Percentiles rank a stretch among this genome's conserved stretches.
Evolutionary conservation across 1,140 invertebrate genomes (phyloP).

Genomic region (Hesperophylax magnus): DNA sequence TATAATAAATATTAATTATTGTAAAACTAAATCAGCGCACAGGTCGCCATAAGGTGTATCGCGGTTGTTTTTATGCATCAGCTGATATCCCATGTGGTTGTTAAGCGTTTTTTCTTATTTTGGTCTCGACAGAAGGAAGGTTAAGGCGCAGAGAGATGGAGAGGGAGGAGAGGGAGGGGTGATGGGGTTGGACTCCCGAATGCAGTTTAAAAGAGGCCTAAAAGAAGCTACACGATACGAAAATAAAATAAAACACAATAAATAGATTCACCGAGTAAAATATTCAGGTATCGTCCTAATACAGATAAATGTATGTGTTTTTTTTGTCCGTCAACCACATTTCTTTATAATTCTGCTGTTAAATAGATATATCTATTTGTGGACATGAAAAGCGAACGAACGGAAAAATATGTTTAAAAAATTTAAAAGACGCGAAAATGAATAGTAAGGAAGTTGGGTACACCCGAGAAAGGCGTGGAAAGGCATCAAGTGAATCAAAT

Average conservation of each 20-base stretch:
- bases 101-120: conserved; percentile 41
- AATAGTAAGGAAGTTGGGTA: too few relatives aligned
- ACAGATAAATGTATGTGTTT: too few relatives aligned
- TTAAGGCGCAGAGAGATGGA: conserved; percentile 11
- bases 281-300: too few relatives aligned
- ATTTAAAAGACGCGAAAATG: too few relatives aligned
- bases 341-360: too few relatives aligned
- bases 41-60: conserved; percentile 19
- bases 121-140: conserved; percentile 16
- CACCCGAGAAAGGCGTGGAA: too few relatives aligned
- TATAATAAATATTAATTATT: too few relatives aligned
- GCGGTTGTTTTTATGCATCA: conserved; percentile 53
- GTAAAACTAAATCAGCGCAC: conserved; percentile 40
- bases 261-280: not conserved
- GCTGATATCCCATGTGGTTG: conserved; percentile 56
- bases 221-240: not conserved
- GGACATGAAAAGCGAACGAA: too few relatives aligned
- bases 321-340: too few relatives aligned
- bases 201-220: not conserved
- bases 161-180: not conserved
- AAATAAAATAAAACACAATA: not conserved
- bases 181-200: not conserved
- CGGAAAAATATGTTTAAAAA: too few relatives aligned
- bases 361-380: too few relatives aligned
- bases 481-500: too few relatives aligned